These are phyloP conservation scores for Pyralis farinalis DNA, from an alignment of 2,888 invertebrate genomes.

Conservation along the genomic window DNA sequence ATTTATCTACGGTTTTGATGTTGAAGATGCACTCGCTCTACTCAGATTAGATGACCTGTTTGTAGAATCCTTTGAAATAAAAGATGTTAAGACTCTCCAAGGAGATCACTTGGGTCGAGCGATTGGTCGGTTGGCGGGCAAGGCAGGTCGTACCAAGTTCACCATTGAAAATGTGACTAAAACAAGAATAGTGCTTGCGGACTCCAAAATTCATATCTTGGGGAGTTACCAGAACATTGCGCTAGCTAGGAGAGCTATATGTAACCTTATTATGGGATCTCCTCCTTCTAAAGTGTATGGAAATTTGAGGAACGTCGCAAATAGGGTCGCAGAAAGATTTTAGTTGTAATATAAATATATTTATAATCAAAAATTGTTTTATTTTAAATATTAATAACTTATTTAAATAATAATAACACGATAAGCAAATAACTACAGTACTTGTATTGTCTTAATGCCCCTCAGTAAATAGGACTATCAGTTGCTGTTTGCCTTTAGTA, in stretches of 20 bases:
- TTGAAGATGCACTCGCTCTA: constrained; percentile 97
- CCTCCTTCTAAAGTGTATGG: constrained; percentile 99
- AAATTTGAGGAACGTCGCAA: constrained; percentile 92
- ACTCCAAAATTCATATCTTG: constrained; percentile 97
- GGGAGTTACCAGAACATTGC: constrained; percentile 99
- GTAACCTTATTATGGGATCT: constrained; percentile 97
- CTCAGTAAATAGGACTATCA: too few species aligned
- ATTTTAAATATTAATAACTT: constrained; percentile 1
- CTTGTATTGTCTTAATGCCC: too few species aligned
- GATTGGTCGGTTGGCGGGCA: constrained; percentile 98
- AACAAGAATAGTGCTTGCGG: constrained; percentile 98
- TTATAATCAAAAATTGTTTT: not conserved
- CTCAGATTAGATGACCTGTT: constrained; percentile 97
- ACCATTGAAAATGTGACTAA: constrained; percentile 99
- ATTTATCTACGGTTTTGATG: constrained; percentile 97
- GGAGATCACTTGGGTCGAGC: constrained; percentile 98
- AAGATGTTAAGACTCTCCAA: constrained; percentile 96
- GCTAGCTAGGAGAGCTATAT: constrained; percentile 95
- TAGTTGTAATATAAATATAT: not conserved
- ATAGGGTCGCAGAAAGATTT: constrained; percentile 89
- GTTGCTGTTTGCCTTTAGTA: too few species aligned
- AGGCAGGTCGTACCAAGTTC: constrained; percentile 97
- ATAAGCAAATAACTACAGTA: too few species aligned
- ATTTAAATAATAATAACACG: too few species aligned
- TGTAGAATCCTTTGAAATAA: constrained; percentile 97